Base-by-base conservation (phyloP, 2,888 invertebrate genomes). In the Cephonodes hylas region DNA sequence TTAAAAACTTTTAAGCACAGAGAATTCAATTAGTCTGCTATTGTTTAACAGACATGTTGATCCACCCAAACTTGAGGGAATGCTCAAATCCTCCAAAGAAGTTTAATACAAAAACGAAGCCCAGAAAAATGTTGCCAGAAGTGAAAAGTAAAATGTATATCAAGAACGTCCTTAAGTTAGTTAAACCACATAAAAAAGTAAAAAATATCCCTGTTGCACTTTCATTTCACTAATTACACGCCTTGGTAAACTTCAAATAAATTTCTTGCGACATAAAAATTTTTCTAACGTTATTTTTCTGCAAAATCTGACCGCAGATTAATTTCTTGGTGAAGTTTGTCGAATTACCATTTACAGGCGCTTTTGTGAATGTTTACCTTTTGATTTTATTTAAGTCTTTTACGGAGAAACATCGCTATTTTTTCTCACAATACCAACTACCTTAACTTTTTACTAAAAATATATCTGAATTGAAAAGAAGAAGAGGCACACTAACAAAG, bases 151-250 rank as follows among this genome's bases (percentile, higher is more conserved):
- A 66, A 73, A 42, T 70, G 73, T 71, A 65, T 64, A 65, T 62
- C 65, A 64, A 64, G 61, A 71, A 71, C 68, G 67, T 69, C 68
- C 63, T 68, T 63, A 66, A 71, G 67, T 71, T 69, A 71, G 63
- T 67, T 62, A 66, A 67, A 59, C 59, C 53, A 48, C 61, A 66
- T 65, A 70, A 69, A 69, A 67, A 66, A 66, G 66, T 60, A 18
- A 58, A 44, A 65, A 68, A 64, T 68, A 4, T 71, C 64, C 62
- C 48, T 62, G 60, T 65, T 70, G 67, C 66, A 71, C 64, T 71
- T 68, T 73, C 70, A 65, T 72, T 71, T 69, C 63, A 67, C 65
- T 70, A 70, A 76, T 74, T 76, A 66, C 64, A 64, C 63, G 66
- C 66, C 64, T 65, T 71, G 69, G 63, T 68, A 64, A 65, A 66